phyloP scores from a whole-genome alignment of 2,888 invertebrate species.

The Dusona sp. region DNA sequence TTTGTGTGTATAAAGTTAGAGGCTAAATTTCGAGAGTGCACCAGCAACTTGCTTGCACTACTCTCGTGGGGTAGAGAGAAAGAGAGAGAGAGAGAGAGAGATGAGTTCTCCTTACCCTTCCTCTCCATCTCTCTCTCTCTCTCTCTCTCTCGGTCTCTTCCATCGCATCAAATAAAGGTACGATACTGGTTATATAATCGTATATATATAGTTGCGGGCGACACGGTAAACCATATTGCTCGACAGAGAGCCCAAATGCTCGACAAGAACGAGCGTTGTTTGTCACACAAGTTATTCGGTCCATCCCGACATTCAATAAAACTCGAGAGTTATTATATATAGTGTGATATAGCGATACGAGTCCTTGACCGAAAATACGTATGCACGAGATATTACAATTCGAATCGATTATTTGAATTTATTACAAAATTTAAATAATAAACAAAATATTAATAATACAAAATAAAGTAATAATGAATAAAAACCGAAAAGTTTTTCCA shows the following conservation, averaged over 20 bases:
- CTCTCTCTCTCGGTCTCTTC: slow-evolving; percentile 14
- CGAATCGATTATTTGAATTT: too few species aligned
- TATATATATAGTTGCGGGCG: slow-evolving; percentile 25
- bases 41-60: slow-evolving; percentile 25
- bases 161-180: slow-evolving; percentile 21
- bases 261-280: background rate
- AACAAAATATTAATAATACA: too few species aligned
- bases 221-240: slow-evolving; percentile 47
- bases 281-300: slow-evolving; percentile 39
- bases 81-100: too few species aligned
- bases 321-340: slow-evolving; percentile 15
- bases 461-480: too few species aligned
- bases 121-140: background rate
- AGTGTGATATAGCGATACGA: background rate
- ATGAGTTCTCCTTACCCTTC: background rate
- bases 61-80: slow-evolving; percentile 48
- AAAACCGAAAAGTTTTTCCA: background rate
- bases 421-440: too few species aligned
- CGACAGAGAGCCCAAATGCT: slow-evolving; percentile 42
- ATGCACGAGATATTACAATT: too few species aligned
- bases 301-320: slow-evolving; percentile 42
- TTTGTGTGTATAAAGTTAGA: slow-evolving; percentile 14
- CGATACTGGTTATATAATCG: slow-evolving; percentile 27
- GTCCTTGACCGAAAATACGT: background rate
- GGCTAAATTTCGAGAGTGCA: slow-evolving; percentile 58